Evolutionary conservation across 2,113 vertebrate species (phyloP).

Genomic region (Alaudala cheleensis): DNA sequence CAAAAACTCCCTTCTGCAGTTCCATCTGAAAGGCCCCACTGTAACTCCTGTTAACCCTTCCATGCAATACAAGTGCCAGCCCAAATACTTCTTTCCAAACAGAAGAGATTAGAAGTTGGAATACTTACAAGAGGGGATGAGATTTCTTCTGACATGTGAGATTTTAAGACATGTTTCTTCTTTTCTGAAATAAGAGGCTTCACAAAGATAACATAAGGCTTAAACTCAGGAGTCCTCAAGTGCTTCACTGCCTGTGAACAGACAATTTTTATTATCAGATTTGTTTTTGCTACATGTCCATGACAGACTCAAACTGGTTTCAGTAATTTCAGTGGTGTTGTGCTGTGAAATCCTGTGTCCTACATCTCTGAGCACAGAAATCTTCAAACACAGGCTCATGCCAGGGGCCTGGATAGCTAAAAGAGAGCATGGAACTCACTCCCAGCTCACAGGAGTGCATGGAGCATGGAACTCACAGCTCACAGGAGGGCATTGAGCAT

Average conservation of each 20-base stretch:
- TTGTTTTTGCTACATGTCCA: not conserved
- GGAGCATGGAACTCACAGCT: too few relatives aligned
- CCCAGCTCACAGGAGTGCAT: too few relatives aligned
- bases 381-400: not conserved
- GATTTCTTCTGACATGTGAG: constrained; percentile 80
- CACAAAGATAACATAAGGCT: constrained; percentile 88
- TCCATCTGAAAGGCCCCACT: not conserved
- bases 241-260: constrained; percentile 83
- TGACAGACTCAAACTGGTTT: not conserved
- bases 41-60: not conserved
- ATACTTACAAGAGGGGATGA: constrained; percentile 64
- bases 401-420: not conserved
- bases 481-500: too few relatives aligned
- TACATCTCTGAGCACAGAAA: not conserved
- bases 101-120: not conserved
- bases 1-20: not conserved
- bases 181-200: constrained; percentile 80
- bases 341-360: not conserved
- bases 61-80: not conserved
- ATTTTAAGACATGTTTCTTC: constrained; percentile 70
- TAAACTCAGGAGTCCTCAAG: constrained; percentile 86
- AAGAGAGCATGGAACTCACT: not conserved
- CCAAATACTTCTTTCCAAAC: not conserved
- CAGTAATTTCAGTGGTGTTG: not conserved
- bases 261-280: not conserved